These are phyloP conservation scores for Trichomycterus rosablanca DNA, from an alignment of 2,113 vertebrate species.

Conservation along the genomic window DNA sequence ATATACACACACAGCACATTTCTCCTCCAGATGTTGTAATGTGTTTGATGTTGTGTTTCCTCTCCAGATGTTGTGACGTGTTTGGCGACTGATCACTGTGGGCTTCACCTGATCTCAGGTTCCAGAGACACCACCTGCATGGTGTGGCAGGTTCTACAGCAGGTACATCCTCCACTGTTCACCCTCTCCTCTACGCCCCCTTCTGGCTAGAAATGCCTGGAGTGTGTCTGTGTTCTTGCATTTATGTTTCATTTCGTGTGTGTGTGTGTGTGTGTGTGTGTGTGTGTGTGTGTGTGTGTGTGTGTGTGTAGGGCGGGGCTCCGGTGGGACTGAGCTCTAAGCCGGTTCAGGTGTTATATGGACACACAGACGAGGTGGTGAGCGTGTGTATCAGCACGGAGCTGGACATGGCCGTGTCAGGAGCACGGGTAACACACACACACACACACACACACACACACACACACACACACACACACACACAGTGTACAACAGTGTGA, in stretches of 20 bases:
- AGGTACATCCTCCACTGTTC: conserved; percentile 65
- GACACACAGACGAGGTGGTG: conserved; percentile 85
- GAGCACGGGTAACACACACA: conserved; percentile 74
- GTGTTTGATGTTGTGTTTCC: conserved; percentile 18
- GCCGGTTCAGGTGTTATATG: conserved; percentile 90
- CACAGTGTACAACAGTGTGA: too few species aligned
- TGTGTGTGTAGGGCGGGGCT: conserved; percentile 72
- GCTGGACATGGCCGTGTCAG: conserved; percentile 91
- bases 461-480: conserved; percentile 1
- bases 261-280: conserved; percentile 5
- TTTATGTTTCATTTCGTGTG: background rate
- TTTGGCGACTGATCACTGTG: conserved; percentile 88
- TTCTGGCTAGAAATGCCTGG: too few species aligned
- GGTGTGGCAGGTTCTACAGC: conserved; percentile 94
- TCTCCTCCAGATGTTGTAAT: background rate
- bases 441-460: conserved; percentile 6
- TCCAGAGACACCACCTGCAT: conserved; percentile 96
- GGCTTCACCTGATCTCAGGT: conserved; percentile 93
- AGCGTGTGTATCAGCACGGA: conserved; percentile 92
- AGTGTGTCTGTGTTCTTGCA: too few species aligned
- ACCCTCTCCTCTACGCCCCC: too few species aligned
- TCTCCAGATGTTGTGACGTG: conserved; percentile 89
- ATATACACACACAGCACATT: background rate
- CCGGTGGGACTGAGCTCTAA: conserved; percentile 81
- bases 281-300: conserved; percentile 18